Evolutionary conservation across 1,140 invertebrate species (phyloP), one percentile per base, ranked within the genome.

Genomic region (Lethrus apterus): DNA sequence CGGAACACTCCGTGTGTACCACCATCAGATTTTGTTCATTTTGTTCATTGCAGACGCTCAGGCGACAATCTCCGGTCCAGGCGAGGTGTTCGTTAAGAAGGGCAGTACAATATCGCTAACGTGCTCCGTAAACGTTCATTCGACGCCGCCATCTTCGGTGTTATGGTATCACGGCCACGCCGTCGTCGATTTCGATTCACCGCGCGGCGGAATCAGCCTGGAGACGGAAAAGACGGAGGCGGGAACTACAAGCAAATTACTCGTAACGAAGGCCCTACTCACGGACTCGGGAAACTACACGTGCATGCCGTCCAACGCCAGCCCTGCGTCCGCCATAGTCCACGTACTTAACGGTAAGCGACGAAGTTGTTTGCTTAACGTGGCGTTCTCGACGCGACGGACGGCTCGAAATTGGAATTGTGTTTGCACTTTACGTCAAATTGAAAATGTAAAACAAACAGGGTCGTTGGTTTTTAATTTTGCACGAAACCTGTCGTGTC

Each of bases 161-260:
- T 69, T 79, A 51, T 89, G 86, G 86, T 88, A 88, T 64, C 87
- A 90, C 60, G 86, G 86, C 19, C 76, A 73, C 20, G 74, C 79
- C 8, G 77, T 89, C 11, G 81, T 91, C 4, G 86, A 90, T 68
- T 90, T 90, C 63, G 86, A 90, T 67, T 89, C 86, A 18, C 80
- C 86, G 11, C 76, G 87, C 52, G 83, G 83, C 36, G 89, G 89
- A 8, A 89, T 94, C 61, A 88, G 84, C 61, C 73, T 94, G 55
- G 88, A 93, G 69, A 93, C 89, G 1, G 89, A 93, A 69, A 91
- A 91, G 71, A 89, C 86, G 3, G 86, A 88, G 56, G 76, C 79
- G 4, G 86, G 86, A 9, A 92, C 89, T 24, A 90, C 88, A 31
- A 91, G 87, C 67, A 89, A 88, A 62, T 75, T 94, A 48, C 77